Percentiles rank a stretch among this genome's conserved stretches.
Evolutionary conservation across 2,797 vertebrate species (phyloP).

Genomic region (Xyrichtys novacula): DNA sequence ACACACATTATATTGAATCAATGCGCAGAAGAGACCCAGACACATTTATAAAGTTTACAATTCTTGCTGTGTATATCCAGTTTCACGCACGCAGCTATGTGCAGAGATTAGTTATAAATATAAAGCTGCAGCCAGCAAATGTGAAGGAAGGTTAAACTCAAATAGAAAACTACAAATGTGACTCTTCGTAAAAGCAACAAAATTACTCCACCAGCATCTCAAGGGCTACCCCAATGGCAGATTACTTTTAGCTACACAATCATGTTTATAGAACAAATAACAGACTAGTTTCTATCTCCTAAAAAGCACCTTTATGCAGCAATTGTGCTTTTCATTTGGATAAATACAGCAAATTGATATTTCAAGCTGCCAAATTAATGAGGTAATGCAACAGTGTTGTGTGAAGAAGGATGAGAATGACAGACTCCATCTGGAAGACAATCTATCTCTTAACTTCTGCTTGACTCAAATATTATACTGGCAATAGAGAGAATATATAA

Average conservation of each 20-base stretch:
- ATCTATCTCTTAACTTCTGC: background rate
- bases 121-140: background rate
- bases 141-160: background rate
- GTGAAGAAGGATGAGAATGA: too few species aligned
- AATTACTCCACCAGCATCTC: background rate
- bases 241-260: background rate
- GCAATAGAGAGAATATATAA: slow-evolving; percentile 30
- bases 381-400: too few species aligned
- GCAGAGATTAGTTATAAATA: slow-evolving; percentile 4
- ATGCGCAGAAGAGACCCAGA: too few species aligned
- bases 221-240: background rate
- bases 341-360: background rate
- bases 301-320: background rate
- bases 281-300: background rate
- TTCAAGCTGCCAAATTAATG: background rate
- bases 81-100: too few species aligned
- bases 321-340: background rate
- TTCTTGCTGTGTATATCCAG: too few species aligned
- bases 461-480: slow-evolving; percentile 1
- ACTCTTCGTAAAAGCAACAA: background rate
- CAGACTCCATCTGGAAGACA: background rate
- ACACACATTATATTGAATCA: too few species aligned
- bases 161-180: background rate
- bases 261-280: background rate
- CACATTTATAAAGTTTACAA: too few species aligned